phyloP scores from a whole-genome alignment of 2,113 vertebrate species.

The Trogon surrucura region DNA sequence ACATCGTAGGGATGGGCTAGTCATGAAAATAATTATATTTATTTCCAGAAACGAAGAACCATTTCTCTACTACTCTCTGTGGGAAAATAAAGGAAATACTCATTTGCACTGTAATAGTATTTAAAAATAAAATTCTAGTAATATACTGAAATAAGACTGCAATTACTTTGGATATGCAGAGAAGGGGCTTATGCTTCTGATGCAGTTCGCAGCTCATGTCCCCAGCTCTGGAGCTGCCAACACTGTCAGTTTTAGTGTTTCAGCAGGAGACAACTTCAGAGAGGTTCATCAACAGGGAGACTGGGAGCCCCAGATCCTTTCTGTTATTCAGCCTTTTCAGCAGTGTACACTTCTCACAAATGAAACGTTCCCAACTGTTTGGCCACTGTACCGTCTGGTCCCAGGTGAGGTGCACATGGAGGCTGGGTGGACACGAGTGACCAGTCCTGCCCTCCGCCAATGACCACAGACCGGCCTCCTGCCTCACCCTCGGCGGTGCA shows the following conservation, averaged over 20 bases:
- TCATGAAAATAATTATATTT: background rate
- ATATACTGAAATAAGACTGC: background rate
- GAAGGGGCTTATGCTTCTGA: background rate
- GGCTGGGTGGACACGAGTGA: rapidly evolving
- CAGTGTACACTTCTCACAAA: background rate
- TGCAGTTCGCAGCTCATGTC: background rate
- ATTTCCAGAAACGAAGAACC: background rate
- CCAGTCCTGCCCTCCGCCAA: rapidly evolving
- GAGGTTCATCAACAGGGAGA: background rate
- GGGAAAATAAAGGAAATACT: background rate
- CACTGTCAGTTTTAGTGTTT: background rate
- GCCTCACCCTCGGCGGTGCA: background rate
- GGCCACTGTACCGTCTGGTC: background rate
- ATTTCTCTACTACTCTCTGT: background rate
- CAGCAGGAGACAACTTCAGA: background rate
- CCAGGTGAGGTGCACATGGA: rapidly evolving
- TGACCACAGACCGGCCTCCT: background rate
- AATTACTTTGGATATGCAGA: background rate
- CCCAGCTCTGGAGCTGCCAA: background rate
- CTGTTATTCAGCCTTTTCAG: background rate
- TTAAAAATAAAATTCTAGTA: background rate
- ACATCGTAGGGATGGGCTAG: background rate
- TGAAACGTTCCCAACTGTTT: background rate
- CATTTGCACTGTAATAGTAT: background rate
- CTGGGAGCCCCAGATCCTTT: background rate